Conservation (phyloP, 2,888 invertebrate species). For the Busseola fusca region DNA sequence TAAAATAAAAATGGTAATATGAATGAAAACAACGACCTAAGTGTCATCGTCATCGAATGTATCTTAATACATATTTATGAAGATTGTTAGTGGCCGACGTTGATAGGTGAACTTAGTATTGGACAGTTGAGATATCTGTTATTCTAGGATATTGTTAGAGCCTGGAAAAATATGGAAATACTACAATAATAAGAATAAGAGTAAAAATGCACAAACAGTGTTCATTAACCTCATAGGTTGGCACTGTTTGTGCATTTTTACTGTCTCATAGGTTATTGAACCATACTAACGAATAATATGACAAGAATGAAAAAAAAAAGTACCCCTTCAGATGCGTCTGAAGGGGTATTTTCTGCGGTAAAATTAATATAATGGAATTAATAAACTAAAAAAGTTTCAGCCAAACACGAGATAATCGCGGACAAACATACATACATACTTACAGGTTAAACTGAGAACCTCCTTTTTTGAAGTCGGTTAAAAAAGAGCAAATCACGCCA, state of each 20-base stretch:
- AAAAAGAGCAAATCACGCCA: neutral
- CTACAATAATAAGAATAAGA: neutral
- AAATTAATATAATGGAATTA: too few species aligned
- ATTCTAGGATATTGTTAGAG: conserved; percentile 1
- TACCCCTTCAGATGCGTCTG: too few species aligned
- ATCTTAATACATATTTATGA: neutral
- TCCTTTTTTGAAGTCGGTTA: too few species aligned
- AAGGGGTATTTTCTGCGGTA: too few species aligned
- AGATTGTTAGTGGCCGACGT: neutral
- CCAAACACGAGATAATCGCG: too few species aligned
- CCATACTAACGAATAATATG: neutral
- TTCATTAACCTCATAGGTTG: too few species aligned
- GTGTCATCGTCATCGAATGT: conserved; percentile 4
- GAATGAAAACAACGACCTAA: conserved; percentile 28
- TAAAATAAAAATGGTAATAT: conserved; percentile 47
- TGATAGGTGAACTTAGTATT: neutral
- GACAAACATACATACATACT: too few species aligned
- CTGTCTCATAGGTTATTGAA: neutral
- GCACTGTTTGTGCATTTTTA: too few species aligned
- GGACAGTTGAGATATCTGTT: neutral
- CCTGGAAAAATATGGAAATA: neutral
- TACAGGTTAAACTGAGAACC: too few species aligned
- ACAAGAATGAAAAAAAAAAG: neutral
- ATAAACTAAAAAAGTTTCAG: too few species aligned
- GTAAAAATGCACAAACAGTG: neutral